Conservation (phyloP, 1,140 invertebrate species). For the Polypedilum pembai region DNA sequence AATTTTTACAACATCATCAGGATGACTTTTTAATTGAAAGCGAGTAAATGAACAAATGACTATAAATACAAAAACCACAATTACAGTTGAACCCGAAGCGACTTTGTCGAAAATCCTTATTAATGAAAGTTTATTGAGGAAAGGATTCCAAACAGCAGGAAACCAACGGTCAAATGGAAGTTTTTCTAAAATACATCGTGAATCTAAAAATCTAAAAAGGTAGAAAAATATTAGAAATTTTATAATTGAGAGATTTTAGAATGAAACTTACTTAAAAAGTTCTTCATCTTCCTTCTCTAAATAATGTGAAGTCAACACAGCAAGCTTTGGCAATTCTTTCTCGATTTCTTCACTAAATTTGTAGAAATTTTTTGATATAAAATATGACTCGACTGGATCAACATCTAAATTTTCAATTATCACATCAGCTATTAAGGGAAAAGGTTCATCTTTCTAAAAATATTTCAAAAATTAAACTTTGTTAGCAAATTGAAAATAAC, state of each 20-base stretch:
- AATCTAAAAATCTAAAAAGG: conserved; percentile 49
- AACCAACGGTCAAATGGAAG: conserved; percentile 68
- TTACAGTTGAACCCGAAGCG: conserved; percentile 71
- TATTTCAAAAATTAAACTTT: too few species aligned
- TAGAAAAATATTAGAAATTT: background rate
- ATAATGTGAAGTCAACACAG: conserved; percentile 55
- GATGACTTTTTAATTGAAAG: conserved; percentile 56
- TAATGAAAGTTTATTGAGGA: conserved; percentile 67
- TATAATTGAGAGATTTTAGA: background rate
- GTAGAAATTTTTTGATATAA: conserved; percentile 66
- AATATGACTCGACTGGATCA: conserved; percentile 67
- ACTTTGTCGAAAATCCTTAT: conserved; percentile 83
- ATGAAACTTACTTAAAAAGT: conserved; percentile 49
- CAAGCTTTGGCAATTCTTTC: conserved; percentile 54
- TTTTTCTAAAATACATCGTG: conserved; percentile 49
- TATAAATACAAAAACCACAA: conserved; percentile 69
- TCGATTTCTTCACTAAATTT: conserved; percentile 57
- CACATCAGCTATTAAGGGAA: conserved; percentile 48
- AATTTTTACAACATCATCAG: conserved; percentile 29
- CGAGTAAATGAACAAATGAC: conserved; percentile 56
- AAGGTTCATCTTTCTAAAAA: conserved; percentile 47
- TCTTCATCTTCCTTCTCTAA: conserved; percentile 64
- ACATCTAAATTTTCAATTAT: background rate
- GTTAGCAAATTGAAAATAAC: too few species aligned
- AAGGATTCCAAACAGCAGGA: conserved; percentile 67